A percentile compares a stretch with the other conserved stretches of the same genome.
Evolutionary conservation across 2,888 invertebrate genomes (phyloP).

Genomic region (Eristalis tenax): DNA sequence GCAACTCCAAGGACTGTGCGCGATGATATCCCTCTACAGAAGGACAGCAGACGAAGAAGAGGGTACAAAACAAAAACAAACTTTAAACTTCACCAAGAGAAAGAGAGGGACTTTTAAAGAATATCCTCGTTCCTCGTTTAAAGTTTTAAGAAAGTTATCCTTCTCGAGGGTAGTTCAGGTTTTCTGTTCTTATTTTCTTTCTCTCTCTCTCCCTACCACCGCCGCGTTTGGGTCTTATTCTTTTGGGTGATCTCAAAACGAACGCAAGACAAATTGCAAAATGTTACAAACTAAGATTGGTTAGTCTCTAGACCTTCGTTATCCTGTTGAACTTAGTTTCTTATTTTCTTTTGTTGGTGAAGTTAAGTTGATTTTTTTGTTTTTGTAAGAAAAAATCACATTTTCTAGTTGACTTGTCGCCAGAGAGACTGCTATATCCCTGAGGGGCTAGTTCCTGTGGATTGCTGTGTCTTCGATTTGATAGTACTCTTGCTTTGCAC

Average conservation of each 20-base stretch:
- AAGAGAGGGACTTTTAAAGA: not conserved
- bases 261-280: constrained; percentile 45
- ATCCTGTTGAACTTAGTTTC: not conserved
- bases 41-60: not conserved
- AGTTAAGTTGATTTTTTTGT: constrained; percentile 1
- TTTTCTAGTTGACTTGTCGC: constrained; percentile 8
- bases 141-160: not conserved
- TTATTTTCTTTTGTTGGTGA: constrained; percentile 7
- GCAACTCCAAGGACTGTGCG: constrained; percentile 12
- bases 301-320: constrained; percentile 17
- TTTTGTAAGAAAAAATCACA: not conserved
- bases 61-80: not conserved
- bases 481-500: constrained; percentile 25
- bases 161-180: not conserved
- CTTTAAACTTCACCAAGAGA: not conserved
- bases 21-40: not conserved
- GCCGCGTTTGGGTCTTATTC: not conserved
- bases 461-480: constrained; percentile 34
- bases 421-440: not conserved
- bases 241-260: constrained; percentile 3
- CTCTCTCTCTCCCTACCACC: not conserved
- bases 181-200: not conserved
- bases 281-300: constrained; percentile 27
- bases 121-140: not conserved
- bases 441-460: not conserved